A percentile compares a stretch with the other conserved stretches of the same genome.
Conservation (phyloP, 2,113 vertebrate species). For the Catharus minimus region DNA sequence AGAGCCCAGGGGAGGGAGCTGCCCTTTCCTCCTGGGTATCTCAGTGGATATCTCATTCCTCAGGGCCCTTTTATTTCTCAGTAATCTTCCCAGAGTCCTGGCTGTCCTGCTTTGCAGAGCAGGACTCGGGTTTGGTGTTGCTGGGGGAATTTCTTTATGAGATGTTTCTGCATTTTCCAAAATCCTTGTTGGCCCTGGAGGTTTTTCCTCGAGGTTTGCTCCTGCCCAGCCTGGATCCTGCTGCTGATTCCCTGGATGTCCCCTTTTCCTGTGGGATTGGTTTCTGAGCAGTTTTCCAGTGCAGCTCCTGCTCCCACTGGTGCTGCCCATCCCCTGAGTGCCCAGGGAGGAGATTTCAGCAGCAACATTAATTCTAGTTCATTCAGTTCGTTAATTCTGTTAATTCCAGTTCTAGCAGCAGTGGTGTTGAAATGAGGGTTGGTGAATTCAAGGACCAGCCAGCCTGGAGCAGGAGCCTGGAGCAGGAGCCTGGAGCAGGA, state of each 20-base stretch:
- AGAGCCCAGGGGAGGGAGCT: accelerated
- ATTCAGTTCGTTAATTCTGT: too few relatives aligned
- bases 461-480: neutral
- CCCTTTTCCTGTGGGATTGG: neutral
- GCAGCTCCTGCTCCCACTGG: neutral
- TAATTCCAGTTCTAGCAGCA: neutral
- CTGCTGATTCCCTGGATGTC: neutral
- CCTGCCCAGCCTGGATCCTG: accelerated
- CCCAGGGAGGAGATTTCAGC: neutral
- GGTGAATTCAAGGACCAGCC: neutral
- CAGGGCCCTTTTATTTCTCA: neutral
- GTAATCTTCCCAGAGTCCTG: neutral
- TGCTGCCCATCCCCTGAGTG: neutral
- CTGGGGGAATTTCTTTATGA: neutral
- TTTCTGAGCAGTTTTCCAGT: neutral
- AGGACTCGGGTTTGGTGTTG: accelerated
- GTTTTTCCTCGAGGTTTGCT: neutral
- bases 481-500: neutral
- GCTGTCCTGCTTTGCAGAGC: neutral
- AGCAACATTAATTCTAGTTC: too few relatives aligned
- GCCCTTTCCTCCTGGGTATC: neutral
- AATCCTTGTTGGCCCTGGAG: neutral
- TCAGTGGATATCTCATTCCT: neutral
- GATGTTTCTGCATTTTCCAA: neutral
- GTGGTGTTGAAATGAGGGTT: neutral